These are phyloP conservation scores for Hyposoter didymator DNA, from an alignment of 2,888 invertebrate genomes.

Conservation along the genomic window DNA sequence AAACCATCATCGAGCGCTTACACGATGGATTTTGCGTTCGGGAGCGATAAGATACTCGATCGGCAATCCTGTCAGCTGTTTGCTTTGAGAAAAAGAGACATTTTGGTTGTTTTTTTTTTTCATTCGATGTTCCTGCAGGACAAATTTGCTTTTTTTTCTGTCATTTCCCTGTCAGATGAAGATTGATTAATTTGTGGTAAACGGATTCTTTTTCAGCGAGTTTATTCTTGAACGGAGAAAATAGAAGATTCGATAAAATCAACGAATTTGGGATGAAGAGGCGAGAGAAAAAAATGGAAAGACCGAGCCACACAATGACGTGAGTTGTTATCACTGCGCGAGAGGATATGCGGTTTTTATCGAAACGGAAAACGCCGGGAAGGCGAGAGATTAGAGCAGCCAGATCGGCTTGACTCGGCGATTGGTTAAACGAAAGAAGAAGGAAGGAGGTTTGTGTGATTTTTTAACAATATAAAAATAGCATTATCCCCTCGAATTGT, in stretches of 20 bases:
- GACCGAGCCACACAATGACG: constrained; percentile 66
- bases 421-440: constrained; percentile 3
- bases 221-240: neutral
- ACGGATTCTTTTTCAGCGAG: neutral
- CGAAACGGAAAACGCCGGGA: constrained; percentile 71
- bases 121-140: neutral
- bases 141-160: neutral
- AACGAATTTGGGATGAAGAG: neutral
- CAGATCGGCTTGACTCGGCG: constrained; percentile 7
- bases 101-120: neutral
- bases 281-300: neutral
- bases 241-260: neutral
- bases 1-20: constrained; percentile 32
- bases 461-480: constrained; percentile 9
- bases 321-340: constrained; percentile 73
- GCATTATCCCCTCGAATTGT: constrained; percentile 43
- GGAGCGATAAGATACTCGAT: constrained; percentile 16
- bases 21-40: constrained; percentile 23
- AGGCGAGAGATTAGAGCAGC: constrained; percentile 23
- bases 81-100: neutral
- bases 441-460: neutral
- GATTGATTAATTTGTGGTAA: neutral
- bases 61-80: neutral
- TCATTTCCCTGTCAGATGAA: neutral
- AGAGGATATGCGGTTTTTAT: constrained; percentile 76